Evolutionary conservation across 2,113 vertebrate species (phyloP).

Genomic region (Malurus cyaneus): DNA sequence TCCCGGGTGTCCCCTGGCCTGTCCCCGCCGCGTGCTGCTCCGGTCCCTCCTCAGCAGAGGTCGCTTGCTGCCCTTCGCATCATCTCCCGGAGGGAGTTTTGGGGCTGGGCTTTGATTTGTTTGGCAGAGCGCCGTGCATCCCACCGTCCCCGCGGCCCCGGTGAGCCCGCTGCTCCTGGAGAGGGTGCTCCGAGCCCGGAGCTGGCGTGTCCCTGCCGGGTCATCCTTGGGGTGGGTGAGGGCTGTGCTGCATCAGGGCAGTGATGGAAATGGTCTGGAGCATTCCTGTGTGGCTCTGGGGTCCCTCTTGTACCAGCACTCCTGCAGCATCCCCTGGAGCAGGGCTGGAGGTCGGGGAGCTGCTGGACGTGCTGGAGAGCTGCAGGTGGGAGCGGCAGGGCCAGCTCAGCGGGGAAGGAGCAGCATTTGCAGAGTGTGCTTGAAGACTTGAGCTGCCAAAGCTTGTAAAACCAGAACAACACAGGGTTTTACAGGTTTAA

Average conservation of each 20-base stretch:
- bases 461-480: background rate
- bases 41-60: conserved; percentile 52
- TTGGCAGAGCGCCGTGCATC: background rate
- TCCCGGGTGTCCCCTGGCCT: background rate
- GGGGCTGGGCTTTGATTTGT: background rate
- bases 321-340: background rate
- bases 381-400: background rate
- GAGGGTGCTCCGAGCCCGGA: background rate
- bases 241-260: background rate
- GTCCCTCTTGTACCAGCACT: background rate
- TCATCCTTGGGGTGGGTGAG: background rate
- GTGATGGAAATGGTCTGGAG: background rate
- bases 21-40: background rate
- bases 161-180: background rate
- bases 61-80: conserved; percentile 41
- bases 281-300: background rate
- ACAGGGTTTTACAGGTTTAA: background rate
- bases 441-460: background rate
- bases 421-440: background rate
- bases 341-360: background rate
- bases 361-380: background rate
- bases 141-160: background rate
- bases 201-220: background rate
- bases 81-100: background rate
- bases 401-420: background rate